Evolutionary conservation across 2,797 vertebrate genomes (phyloP), one percentile per base, ranked within the genome.

Genomic region (Muscicapa striata): DNA sequence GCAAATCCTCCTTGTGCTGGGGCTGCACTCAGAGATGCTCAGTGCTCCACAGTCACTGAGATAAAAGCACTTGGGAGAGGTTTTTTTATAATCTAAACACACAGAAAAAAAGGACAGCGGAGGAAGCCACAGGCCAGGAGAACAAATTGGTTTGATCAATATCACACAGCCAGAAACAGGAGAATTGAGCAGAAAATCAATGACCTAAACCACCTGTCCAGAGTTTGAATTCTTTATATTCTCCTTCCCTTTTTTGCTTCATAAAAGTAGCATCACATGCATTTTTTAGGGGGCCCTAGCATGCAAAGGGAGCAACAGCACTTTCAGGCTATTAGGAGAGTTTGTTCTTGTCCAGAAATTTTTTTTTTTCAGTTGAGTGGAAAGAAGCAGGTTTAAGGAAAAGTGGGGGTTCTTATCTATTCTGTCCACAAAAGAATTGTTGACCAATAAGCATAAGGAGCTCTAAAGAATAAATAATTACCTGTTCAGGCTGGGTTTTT

Each of bases 81-180:
- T 13, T 38, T 59, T 55, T 30, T 63, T 5, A 30, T 24, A 36
- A n/a, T n/a, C 27, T 45, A 61, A 85, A 81, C 29, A 84, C 40
- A 89, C 20, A 55, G 23, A 5, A 68, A 38, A 38, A 78, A 72
- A 84, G 10, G 21, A 87, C 38, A 88, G 55, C 4, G 14, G 63
- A 66, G 5, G 63, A 94, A 93, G 90, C 19, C 10, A 38, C 46
- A 84, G 52, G 52, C 26, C 74, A 79, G 63, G 40, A 87, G 74
- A 84, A 88, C 41, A 90, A 76, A 89, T 49, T 48, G 59, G 55
- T 78, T 78, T 88, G 85, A 94, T 79, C 64, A 58, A 68, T 83
- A 85, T 94, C 70, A 84, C 41, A 74, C 9, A 62, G 64, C 19
- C 45, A 69, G 74, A 87, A 93, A 57, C 41, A 38, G 68, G 17